A percentile compares a stretch with the other conserved stretches of the same genome.
Evolutionary conservation across 2,113 vertebrate species (phyloP).

Genomic region (Pithys albifrons): DNA sequence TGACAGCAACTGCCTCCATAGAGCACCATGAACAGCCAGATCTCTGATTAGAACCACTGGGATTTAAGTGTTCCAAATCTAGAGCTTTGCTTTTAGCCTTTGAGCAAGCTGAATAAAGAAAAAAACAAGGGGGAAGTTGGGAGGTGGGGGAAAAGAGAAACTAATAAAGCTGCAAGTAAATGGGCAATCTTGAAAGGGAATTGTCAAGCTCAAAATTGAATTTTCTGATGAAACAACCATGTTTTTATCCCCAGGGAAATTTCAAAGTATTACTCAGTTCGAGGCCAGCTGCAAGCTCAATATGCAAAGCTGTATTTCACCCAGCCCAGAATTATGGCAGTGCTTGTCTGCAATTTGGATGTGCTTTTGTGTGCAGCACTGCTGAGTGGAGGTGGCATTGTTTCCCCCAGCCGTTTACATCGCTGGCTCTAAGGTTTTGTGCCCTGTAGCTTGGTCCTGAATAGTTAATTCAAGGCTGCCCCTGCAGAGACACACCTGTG

Average conservation of each 20-base stretch:
- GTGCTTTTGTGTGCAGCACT: neutral
- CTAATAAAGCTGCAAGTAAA: constrained; percentile 5
- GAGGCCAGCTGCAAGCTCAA: neutral
- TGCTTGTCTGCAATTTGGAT: accelerated
- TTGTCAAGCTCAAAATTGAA: neutral
- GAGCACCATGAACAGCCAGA: neutral
- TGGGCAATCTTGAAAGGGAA: neutral
- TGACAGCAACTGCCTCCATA: neutral
- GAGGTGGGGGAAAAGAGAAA: neutral
- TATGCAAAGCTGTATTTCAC: neutral
- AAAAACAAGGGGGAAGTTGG: neutral
- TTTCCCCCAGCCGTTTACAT: neutral
- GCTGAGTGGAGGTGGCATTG: neutral
- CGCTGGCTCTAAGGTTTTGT: neutral
- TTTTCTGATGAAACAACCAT: constrained; percentile 17
- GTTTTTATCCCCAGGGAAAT: constrained; percentile 13
- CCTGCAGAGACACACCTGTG: neutral
- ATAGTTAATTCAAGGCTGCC: neutral
- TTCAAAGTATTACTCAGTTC: neutral
- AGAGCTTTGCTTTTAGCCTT: neutral
- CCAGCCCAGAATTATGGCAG: neutral
- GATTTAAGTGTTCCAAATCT: neutral
- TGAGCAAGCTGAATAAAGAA: neutral
- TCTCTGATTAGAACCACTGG: neutral
- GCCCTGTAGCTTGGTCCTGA: neutral